Percentiles rank a stretch among this genome's conserved stretches.
These are phyloP conservation scores for Alviniconcha strummeri DNA, from an alignment of 2,888 invertebrate species.

Conservation along the genomic window DNA sequence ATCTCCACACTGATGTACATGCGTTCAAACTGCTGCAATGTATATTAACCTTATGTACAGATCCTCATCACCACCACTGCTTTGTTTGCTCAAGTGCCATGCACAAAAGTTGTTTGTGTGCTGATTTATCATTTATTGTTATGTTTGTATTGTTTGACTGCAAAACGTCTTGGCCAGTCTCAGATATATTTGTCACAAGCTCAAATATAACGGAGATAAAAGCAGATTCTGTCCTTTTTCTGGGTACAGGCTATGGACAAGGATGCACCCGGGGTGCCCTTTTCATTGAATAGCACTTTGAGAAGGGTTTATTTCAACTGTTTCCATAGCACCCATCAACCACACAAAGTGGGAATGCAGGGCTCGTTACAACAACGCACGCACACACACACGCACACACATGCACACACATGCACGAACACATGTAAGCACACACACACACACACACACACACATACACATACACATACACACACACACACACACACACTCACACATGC, in stretches of 20 bases:
- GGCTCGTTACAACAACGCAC: not conserved
- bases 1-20: no score
- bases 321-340: no score
- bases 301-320: no score
- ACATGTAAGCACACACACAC: not conserved
- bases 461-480: not conserved
- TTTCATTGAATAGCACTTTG: no score
- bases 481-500: not conserved
- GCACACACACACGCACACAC: not conserved
- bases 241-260: no score
- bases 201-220: no score
- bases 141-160: not conserved
- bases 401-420: not conserved
- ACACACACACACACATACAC: not conserved
- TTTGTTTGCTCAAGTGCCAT: conserved; percentile 24
- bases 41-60: not conserved
- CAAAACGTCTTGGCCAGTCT: no score
- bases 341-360: no score
- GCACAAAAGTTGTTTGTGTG: not conserved
- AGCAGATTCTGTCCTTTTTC: no score
- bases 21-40: no score
- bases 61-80: not conserved
- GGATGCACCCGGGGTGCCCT: no score
- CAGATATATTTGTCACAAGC: no score
- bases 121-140: not conserved